These are phyloP conservation scores for Neoscelio sp. DNA, from an alignment of 2,888 invertebrate species.

Conservation along the genomic window DNA sequence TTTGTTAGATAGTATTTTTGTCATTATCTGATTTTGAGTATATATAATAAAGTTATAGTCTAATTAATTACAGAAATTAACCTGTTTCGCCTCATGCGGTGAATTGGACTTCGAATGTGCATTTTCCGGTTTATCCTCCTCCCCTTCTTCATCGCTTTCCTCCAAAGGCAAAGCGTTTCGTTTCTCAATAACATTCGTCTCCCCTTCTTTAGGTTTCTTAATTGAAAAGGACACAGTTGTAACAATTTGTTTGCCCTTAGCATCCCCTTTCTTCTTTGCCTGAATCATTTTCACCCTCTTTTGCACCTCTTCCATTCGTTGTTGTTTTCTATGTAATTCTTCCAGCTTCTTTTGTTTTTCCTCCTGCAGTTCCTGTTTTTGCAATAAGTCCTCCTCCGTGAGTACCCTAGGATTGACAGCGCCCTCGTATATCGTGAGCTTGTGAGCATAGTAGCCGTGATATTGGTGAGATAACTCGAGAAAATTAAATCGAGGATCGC, in stretches of 20 bases:
- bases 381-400: slow-evolving; percentile 80
- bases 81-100: slow-evolving; percentile 64
- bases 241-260: slow-evolving; percentile 78
- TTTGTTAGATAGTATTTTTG: no score
- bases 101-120: slow-evolving; percentile 75
- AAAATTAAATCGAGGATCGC: slow-evolving; percentile 95
- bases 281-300: slow-evolving; percentile 81
- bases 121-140: slow-evolving; percentile 77
- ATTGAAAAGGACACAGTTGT: slow-evolving; percentile 92
- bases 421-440: slow-evolving; percentile 84
- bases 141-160: slow-evolving; percentile 84
- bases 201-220: slow-evolving; percentile 91
- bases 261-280: slow-evolving; percentile 79
- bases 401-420: slow-evolving; percentile 79
- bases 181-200: slow-evolving; percentile 86
- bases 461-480: slow-evolving; percentile 90
- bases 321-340: slow-evolving; percentile 79
- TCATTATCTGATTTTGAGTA: no score
- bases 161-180: slow-evolving; percentile 90
- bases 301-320: slow-evolving; percentile 82
- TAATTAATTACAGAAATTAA: slow-evolving; percentile 25
- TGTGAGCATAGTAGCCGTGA: slow-evolving; percentile 92
- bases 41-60: not conserved
- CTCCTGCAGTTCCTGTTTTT: slow-evolving; percentile 80
- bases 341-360: slow-evolving; percentile 81